These are phyloP conservation scores for Toxostoma redivivum DNA, from an alignment of 2,113 vertebrate genomes.

Conservation along the genomic window DNA sequence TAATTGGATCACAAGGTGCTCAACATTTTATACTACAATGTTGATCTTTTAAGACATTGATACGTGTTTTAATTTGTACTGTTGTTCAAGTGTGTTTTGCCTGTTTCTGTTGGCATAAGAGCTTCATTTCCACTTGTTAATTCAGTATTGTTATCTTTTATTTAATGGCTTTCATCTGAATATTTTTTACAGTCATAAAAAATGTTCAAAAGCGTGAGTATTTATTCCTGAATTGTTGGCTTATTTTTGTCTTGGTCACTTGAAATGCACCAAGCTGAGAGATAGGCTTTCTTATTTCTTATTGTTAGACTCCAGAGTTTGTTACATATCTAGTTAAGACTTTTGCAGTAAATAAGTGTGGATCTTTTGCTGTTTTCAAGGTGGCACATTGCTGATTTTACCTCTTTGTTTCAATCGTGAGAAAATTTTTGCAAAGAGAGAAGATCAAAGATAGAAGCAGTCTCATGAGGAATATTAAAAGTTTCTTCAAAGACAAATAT, in stretches of 20 bases:
- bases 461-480: background rate
- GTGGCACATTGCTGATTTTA: background rate
- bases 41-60: background rate
- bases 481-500: background rate
- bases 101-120: background rate
- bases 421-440: background rate
- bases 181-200: background rate
- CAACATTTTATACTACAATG: background rate
- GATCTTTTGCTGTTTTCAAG: background rate
- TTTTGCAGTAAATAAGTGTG: background rate
- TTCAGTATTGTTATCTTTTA: background rate
- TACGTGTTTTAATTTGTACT: background rate
- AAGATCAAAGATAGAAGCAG: background rate
- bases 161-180: background rate
- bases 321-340: background rate
- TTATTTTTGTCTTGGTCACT: background rate
- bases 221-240: background rate
- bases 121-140: background rate
- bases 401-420: background rate
- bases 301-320: background rate
- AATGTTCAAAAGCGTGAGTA: background rate
- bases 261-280: background rate
- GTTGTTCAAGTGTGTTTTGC: background rate
- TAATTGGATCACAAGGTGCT: background rate
- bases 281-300: background rate